These are phyloP conservation scores for Protomyctophum bolini DNA, from an alignment of 2,113 vertebrate genomes.

Conservation along the genomic window DNA sequence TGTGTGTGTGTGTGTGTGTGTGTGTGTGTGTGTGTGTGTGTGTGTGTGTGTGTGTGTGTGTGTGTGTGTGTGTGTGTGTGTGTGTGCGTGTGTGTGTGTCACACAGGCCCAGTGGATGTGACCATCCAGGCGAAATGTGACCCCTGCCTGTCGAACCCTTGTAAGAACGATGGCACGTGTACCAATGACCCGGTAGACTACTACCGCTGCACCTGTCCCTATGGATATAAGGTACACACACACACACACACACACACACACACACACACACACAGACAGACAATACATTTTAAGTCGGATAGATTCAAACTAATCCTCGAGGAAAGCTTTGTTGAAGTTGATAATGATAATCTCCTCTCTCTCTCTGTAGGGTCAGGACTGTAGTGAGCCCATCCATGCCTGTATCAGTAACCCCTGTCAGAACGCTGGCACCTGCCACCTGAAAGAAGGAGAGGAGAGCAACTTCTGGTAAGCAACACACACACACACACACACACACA, in stretches of 20 bases:
- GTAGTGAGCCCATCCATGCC: slow-evolving; percentile 91
- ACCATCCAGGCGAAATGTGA: slow-evolving; percentile 94
- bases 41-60: slow-evolving; percentile 15
- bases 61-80: slow-evolving; percentile 9
- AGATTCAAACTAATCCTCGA: too few relatives aligned
- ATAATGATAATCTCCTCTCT: neutral
- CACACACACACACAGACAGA: neutral
- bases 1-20: neutral
- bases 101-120: slow-evolving; percentile 88
- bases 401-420: slow-evolving; percentile 94
- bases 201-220: slow-evolving; percentile 95
- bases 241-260: slow-evolving; percentile 6
- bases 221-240: slow-evolving; percentile 91
- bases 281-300: too few relatives aligned
- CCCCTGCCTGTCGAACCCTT: slow-evolving; percentile 95
- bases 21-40: neutral
- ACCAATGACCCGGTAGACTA: slow-evolving; percentile 94
- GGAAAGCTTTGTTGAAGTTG: neutral
- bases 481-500: slow-evolving; percentile 3
- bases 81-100: slow-evolving; percentile 29
- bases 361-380: slow-evolving; percentile 88
- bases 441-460: slow-evolving; percentile 93
- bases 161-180: slow-evolving; percentile 96
- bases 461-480: slow-evolving; percentile 87
- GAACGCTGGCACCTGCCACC: slow-evolving; percentile 90